Evolutionary conservation across 2,797 vertebrate species (phyloP), one percentile per base, ranked within the genome.

Genomic region (Peromyscus nudipes): DNA sequence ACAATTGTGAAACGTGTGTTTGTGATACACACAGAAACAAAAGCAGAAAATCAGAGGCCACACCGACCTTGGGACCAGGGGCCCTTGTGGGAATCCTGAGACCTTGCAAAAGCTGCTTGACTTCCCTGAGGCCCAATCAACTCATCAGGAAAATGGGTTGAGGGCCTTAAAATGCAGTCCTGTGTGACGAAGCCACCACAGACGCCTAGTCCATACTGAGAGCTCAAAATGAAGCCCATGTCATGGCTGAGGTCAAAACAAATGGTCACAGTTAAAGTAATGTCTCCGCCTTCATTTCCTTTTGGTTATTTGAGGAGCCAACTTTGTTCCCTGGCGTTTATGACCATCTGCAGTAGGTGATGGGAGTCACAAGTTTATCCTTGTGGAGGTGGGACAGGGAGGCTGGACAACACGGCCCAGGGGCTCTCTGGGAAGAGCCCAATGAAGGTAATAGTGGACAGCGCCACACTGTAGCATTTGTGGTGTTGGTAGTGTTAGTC

Each of bases 141-240:
- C n/a, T 64, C 81, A 19, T 55, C 71, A 55, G 64, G 62, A 82
- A 93, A 82, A 19, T 16, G 67, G 91, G 34, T 2, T 8, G 49
- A 90, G 25, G 89, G 52, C 52, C n/a, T 76, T 27, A 21, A 81
- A 71, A n/a, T 0, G 1, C 57, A 12, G 43, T 43, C 40, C 49
- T 9, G 2, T 9, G 4, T 2, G 10, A 55, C n/a, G n/a, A 71
- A 11, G 4, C 9, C 43, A 6, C 4, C 13, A 9, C 7, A 17
- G 1, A 34, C 17, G 16, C 16, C 55, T 37, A 23, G 52, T 27
- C 10, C 37, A 34, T 29, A 16, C 64, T 29, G 21, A 84, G 65
- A 13, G 13, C 13, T 43, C 43, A 60, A 1, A 40, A 91, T 11
- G 17, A 62, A 73, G 76, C 11, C 17, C 2, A 4, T 4, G 1